Base-by-base conservation (phyloP, 2,113 vertebrate genomes). In the Phrynocephalus versicolor region DNA sequence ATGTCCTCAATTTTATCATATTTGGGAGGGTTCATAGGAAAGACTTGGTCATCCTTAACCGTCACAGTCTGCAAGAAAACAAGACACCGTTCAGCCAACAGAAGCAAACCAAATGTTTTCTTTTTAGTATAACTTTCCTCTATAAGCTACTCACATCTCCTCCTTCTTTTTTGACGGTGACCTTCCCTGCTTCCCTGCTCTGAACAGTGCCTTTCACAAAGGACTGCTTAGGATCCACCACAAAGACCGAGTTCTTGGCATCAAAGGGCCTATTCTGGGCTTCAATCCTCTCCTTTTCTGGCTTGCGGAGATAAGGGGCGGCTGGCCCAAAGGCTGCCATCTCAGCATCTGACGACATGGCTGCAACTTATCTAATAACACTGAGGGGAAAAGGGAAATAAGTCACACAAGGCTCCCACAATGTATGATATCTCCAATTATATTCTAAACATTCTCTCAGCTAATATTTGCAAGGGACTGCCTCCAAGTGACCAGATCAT, bases 251-350 rank as follows among this genome's bases (percentile, higher is more conserved):
- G 72, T 95, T 9, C 82, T 96, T 97, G 88, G 95, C 96, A 88
- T 97, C 97, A 0, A 97, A 97, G 27, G 96, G 96, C 65, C 94
- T 95, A 81, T 96, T 95, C 92, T 98, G 97, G 55, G 95, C 97
- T 1, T 96, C 98, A n/a, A 98, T 97, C 67, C 98, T 95, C 84
- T 98, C 98, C 82, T 90, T 97, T 19, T 98, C 98, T 45, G 97
- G 95, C 51, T 98, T 98, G 8, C 97, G 96, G 87, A 98, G 97
- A 57, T 81, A 98, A 3, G 96, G 1, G 90, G 97, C 96, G 0
- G 97, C 98, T 73, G 81, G 21, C 86, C 98, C 98, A 81, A 98
- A 99, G 12, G 95, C 79, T 0, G 97, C 97, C 97, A 98, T 97
- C 83, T 98, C 98, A 0, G 93, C 25, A 0, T 98, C 98, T 0